Base-by-base conservation (phyloP, 2,797 vertebrate genomes). In the Tarsius wallacei region DNA sequence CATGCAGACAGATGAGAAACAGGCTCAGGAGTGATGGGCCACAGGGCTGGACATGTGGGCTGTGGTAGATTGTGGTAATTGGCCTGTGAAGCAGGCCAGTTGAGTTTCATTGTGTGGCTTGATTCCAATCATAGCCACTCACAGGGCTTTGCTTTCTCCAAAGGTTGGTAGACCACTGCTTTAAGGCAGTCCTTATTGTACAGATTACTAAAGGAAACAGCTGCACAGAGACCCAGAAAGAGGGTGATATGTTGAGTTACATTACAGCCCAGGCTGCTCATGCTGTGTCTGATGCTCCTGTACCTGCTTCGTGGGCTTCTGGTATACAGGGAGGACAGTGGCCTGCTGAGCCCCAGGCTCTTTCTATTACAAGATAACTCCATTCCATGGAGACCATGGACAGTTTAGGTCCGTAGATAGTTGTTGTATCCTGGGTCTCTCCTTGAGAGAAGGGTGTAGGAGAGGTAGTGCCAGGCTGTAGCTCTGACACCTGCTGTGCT, bases 61-160 rank as follows among this genome's bases (percentile, higher is more conserved):
- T 26, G 5, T 5, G 13, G 83, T 74, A 36, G n/a, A 71, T 16
- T 11, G n/a, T 4, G 22, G 26, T 42, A 42, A 42, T 42, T 49
- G 47, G 21, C 36, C 0, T 0, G 16, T 28, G 61, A 76, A 83
- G 36, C 70, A 7, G 42, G 17, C 70, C 49, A 17, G 13, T 19
- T 57, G 61, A n/a, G 63, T 64, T 47, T 85, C 10, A 57, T 24
- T 4, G 2, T 15, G 7, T 31, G 42, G 64, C 33, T n/a, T 80
- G 86, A 76, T n/a, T 42, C 49, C 76, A 70, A 70, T 73, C 64
- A 26, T 26, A 10, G 31, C 76, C 73, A 89, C 78, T 95, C 73
- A 91, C 21, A 28, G 24, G 0, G 59, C 77, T 98, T 82, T 63
- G 95, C 87, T 86, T 93, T 98, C 26, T 97, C 97, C 21, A 82